Conservation (phyloP, 2,888 invertebrate species). For the Aphidoletes aphidimyza region DNA sequence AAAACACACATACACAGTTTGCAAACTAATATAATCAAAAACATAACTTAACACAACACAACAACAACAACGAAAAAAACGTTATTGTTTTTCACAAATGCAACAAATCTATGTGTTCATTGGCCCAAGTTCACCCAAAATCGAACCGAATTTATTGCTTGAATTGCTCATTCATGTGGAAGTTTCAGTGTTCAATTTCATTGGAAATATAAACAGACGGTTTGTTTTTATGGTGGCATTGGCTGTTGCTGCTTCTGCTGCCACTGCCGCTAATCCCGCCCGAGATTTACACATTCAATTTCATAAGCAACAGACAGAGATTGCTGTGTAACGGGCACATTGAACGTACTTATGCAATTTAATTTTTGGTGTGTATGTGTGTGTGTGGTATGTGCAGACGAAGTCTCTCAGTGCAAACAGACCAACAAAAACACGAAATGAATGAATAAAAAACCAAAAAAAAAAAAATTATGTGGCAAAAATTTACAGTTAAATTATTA, state of each 20-base stretch:
- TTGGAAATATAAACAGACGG: constrained; percentile 8
- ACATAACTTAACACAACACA: no score
- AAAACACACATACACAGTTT: neutral
- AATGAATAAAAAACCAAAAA: neutral
- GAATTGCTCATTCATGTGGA: neutral
- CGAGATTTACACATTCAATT: neutral
- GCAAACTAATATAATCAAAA: no score
- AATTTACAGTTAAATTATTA: neutral
- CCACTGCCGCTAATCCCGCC: neutral
- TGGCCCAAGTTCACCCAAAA: constrained; percentile 19
- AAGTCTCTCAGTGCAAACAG: neutral
- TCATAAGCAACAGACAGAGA: constrained; percentile 20
- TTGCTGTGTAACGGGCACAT: constrained; percentile 2
- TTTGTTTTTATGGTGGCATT: neutral
- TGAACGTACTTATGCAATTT: neutral
- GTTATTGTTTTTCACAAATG: neutral
- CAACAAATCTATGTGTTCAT: neutral
- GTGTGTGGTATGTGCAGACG: neutral
- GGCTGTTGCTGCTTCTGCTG: no score
- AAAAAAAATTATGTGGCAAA: neutral
- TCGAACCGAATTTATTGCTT: neutral
- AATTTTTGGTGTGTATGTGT: neutral
- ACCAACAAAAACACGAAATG: neutral
- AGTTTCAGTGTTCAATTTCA: neutral
- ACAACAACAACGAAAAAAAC: neutral